Percentiles rank a stretch among this genome's conserved stretches.
Evolutionary conservation across 2,113 vertebrate genomes (phyloP).

Genomic region (Salminus brasiliensis): DNA sequence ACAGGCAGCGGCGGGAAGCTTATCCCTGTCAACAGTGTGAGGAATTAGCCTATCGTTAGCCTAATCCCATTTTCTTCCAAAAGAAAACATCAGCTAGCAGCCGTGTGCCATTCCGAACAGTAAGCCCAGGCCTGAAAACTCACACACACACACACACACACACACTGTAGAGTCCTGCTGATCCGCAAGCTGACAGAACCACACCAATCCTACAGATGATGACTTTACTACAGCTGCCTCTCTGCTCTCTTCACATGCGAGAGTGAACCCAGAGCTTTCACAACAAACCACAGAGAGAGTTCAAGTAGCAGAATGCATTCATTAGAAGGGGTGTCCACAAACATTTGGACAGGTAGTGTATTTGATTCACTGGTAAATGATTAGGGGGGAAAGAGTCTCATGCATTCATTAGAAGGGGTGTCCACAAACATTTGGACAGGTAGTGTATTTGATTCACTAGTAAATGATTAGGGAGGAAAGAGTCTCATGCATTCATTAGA

Average conservation of each 20-base stretch:
- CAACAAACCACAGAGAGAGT: neutral
- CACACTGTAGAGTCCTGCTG: neutral
- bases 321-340: no score
- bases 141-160: no score
- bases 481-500: no score
- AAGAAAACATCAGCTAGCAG: neutral
- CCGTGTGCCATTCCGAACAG: neutral
- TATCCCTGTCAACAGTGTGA: neutral
- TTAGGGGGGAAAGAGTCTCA: no score
- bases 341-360: no score
- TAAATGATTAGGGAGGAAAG: no score
- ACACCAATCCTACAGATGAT: neutral
- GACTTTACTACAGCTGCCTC: neutral
- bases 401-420: no score
- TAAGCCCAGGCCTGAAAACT: neutral
- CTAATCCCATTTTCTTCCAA: neutral
- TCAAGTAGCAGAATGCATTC: no score
- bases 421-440: no score
- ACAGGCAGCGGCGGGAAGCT: neutral
- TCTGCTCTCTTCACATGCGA: neutral
- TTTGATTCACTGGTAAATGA: no score
- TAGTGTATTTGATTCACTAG: no score
- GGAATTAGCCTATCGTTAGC: constrained; percentile 4
- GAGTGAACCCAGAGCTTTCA: neutral
- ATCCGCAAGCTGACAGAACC: neutral